Base-by-base conservation (phyloP, 2,113 vertebrate species). In the Psittacara wagleri region DNA sequence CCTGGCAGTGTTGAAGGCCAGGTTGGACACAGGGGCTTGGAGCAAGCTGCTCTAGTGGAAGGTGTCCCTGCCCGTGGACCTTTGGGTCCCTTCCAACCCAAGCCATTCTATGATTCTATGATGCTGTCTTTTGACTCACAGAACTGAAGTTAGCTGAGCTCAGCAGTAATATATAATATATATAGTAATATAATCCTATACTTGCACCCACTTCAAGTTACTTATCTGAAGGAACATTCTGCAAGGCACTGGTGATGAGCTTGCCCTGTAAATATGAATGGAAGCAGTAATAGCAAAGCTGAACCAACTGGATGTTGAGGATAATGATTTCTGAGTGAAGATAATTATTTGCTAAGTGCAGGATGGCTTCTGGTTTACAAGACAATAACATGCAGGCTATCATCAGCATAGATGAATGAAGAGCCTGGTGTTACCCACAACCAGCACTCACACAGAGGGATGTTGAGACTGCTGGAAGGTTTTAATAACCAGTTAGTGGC, bases 381-480 rank as follows among this genome's bases (percentile, higher is more conserved):
- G 79, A 14, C 75, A 95, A 66, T 83, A 57, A 92, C 6, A 55
- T 69, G 85, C 44, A 75, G 54, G 14, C 82, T 44, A 7, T 70
- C 90, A 86, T 81, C 69, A 91, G 44, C 77, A 61, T 1, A 8
- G 7, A 55, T 29, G 72, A 92, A 95, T 92, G 88, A 92, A 90
- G 73, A 90, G 48, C 14, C 18, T 78, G 63, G 18, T 63, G 51
- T 87, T 75, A 74, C 39, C 44, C 41, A 46, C 15, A 73, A 67
- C 54, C 48, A 79, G 3, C 10, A 8, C 18, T 63, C 59, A 37
- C 46, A 29, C 2, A 16, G 17, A 86, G 76, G 28, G 52, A 48
- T 35, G 49, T 10, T 12, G 43, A 70, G 61, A 43, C 31, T 1
- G 17, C 49, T 52, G 61, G 23, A 70, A 78, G 6, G 20, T 23